A percentile compares a stretch with the other conserved stretches of the same genome.
phyloP scores from a whole-genome alignment of 2,113 vertebrate genomes.

The Amia ocellicauda region DNA sequence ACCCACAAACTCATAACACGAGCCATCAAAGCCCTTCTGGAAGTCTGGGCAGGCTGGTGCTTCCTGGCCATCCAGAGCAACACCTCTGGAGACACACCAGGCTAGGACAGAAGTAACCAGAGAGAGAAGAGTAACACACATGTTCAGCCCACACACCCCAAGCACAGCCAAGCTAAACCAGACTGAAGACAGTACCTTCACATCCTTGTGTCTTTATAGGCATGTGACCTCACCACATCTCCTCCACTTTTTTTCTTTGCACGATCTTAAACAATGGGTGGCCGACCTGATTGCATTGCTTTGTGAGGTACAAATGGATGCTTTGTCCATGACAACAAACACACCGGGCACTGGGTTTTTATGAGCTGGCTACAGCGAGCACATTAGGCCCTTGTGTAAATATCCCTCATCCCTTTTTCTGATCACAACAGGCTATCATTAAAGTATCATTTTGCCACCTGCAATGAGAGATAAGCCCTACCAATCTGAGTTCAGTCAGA shows the following conservation, averaged over 20 bases:
- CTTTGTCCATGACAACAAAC: constrained; percentile 45
- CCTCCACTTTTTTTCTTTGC: constrained; percentile 22
- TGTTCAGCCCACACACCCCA: constrained; percentile 36
- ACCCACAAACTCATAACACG: constrained; percentile 83
- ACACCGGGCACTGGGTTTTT: constrained; percentile 28
- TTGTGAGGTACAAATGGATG: constrained; percentile 40
- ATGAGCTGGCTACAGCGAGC: constrained; percentile 36
- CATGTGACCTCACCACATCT: constrained; percentile 31
- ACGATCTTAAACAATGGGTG: constrained; percentile 26
- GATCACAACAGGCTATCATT: constrained; percentile 23
- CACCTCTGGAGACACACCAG: constrained; percentile 28
- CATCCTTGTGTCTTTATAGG: constrained; percentile 40
- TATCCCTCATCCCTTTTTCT: constrained; percentile 34
- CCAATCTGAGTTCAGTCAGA: not conserved
- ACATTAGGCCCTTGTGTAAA: constrained; percentile 47
- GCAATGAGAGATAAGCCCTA: constrained; percentile 64
- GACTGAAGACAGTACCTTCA: constrained; percentile 27
- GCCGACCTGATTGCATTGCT: constrained; percentile 32
- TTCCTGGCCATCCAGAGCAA: constrained; percentile 45
- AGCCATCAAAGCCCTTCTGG: constrained; percentile 74
- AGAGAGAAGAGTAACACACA: constrained; percentile 31
- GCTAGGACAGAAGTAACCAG: constrained; percentile 41
- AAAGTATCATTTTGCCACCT: constrained; percentile 39
- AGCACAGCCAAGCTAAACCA: no score
- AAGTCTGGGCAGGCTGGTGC: constrained; percentile 61